A percentile compares a stretch with the other conserved stretches of the same genome.
Evolutionary conservation across 2,113 vertebrate genomes (phyloP).

Genomic region (Notechis scutatus): DNA sequence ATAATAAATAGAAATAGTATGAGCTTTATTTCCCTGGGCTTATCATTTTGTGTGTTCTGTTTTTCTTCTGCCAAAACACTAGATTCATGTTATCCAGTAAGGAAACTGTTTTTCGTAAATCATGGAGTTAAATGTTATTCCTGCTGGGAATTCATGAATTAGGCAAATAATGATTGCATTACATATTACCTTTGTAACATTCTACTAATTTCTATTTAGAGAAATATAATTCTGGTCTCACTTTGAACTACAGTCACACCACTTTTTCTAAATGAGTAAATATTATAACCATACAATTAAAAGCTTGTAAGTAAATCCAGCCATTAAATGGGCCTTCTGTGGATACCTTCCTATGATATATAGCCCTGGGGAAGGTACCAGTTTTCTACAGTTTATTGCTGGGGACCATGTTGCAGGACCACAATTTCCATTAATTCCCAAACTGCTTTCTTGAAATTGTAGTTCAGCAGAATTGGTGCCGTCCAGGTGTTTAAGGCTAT

Average conservation of each 20-base stretch:
- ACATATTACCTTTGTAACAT: background rate
- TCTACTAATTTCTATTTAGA: background rate
- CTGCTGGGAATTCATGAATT: background rate
- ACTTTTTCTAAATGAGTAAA: background rate
- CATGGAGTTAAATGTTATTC: background rate
- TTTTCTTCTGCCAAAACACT: background rate
- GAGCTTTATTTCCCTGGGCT: background rate
- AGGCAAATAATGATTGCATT: background rate
- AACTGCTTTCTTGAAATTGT: background rate
- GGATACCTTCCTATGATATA: background rate
- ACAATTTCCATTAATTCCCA: background rate
- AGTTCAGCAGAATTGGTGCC: background rate
- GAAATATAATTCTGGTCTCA: background rate
- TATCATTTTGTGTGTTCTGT: background rate
- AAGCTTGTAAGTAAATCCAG: background rate
- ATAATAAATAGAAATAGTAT: slow-evolving; percentile 27
- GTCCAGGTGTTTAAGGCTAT: background rate
- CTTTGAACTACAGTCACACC: background rate
- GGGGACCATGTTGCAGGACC: background rate
- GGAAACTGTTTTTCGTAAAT: background rate
- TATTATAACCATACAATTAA: background rate
- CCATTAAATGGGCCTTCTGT: background rate
- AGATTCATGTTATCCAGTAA: background rate
- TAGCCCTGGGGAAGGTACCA: background rate
- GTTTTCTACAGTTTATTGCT: background rate